Base-by-base conservation (phyloP, 2,113 vertebrate species). In the Tragulus kanchil region DNA sequence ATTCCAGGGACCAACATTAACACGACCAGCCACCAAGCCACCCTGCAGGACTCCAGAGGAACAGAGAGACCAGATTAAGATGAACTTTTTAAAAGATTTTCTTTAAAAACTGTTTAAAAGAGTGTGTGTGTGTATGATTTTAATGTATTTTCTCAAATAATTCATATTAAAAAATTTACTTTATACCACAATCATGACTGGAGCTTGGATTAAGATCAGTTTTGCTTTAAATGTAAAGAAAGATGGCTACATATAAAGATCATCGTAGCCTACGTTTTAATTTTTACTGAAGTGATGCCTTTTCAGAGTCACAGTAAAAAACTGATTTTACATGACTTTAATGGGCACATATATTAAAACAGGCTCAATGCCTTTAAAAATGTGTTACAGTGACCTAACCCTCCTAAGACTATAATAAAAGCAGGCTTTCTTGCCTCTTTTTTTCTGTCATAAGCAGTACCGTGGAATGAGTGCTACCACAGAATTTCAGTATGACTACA, bases 1-100 rank as follows among this genome's bases (percentile, higher is more conserved):
- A 99, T 99, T 95, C 98, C 98, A 96, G 99, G 99, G 84, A 99
- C 99, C 52, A 99, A 99, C 9, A 79, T 99, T 78, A 96, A 97
- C 8, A 31, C 98, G 90, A 96, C 98, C 92, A 61, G 19, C 14
- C 19, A 58, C 97, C 97, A 95, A 94, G 97, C 42, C 75, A 82
- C 56, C 58, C 75, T 56, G 36, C 96, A 23, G 85, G 97, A 94
- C 25, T 92, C 61, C 85, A 65, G 11, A 17, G 97, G 56, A 91
- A 61, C 12, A 87, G 71, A 92, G 45, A 87, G 85, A 61, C 11
- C 81, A 65, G 82, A 88, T 89, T 78, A 67, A n/a, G n/a, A 52
- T 87, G 59, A 42, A 9, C 19, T 77, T 69, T 65, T 54, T 2
- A 36, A 50, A 77, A 83, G 36, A 48, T 73, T 26, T 69, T 56